phyloP scores from a whole-genome alignment of 2,113 vertebrate genomes.

The Manacus vitellinus region DNA sequence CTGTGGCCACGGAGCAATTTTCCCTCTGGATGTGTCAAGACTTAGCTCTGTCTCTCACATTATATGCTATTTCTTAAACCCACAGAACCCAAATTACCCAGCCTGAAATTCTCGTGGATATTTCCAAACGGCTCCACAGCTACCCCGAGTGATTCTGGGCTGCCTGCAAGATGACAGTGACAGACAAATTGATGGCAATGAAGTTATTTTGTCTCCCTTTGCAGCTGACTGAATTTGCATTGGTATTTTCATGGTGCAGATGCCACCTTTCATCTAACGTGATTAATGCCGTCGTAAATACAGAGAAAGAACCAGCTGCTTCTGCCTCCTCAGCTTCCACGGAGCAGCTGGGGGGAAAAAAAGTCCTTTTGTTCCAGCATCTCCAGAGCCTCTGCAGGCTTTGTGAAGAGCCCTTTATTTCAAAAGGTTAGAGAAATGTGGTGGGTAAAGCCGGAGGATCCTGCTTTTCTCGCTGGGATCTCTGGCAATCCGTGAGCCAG shows the following conservation, averaged over 20 bases:
- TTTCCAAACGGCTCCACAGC: fast-evolving
- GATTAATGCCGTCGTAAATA: slow-evolving; percentile 35
- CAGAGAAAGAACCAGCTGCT: slow-evolving; percentile 37
- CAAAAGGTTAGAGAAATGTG: not conserved
- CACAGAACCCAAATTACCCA: fast-evolving
- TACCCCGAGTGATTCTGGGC: not conserved
- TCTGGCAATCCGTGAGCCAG: no score
- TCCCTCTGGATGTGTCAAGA: not conserved
- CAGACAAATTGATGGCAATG: not conserved
- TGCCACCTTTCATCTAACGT: slow-evolving; percentile 25
- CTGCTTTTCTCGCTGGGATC: not conserved
- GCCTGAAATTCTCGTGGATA: not conserved
- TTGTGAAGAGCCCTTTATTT: not conserved
- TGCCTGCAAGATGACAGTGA: not conserved
- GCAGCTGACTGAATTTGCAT: not conserved
- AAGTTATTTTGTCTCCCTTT: not conserved
- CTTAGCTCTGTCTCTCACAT: not conserved
- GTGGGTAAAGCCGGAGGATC: not conserved
- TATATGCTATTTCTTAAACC: not conserved
- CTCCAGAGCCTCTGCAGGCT: not conserved
- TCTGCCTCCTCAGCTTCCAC: slow-evolving; percentile 15
- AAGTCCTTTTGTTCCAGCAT: slow-evolving; percentile 25
- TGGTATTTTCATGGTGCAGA: not conserved
- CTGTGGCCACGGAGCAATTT: not conserved
- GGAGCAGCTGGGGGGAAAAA: slow-evolving; percentile 6